Conservation (phyloP, 2,797 vertebrate genomes). For the Enteromius thamalakanensis region DNA sequence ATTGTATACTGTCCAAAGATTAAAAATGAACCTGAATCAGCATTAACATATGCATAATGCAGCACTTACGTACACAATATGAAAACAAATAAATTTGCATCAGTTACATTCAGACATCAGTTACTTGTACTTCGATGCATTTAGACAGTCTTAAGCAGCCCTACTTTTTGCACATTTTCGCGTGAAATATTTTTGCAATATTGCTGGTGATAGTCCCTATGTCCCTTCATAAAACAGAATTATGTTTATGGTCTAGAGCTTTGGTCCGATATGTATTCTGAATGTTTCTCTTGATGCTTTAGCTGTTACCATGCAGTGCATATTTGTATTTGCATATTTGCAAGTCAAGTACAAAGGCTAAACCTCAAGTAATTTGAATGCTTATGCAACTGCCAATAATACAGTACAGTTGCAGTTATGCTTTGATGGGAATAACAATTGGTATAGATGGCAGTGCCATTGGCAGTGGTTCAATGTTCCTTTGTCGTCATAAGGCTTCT, state of each 20-base stretch:
- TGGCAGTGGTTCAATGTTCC: slow-evolving; percentile 12
- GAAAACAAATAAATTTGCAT: slow-evolving; percentile 5
- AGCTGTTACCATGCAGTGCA: slow-evolving; percentile 36
- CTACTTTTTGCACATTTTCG: background rate
- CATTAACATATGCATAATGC: background rate
- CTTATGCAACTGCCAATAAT: slow-evolving; percentile 12
- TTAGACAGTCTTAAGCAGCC: slow-evolving; percentile 25
- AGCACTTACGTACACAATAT: slow-evolving; percentile 22
- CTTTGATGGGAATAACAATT: slow-evolving; percentile 1
- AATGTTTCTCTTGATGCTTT: slow-evolving; percentile 23
- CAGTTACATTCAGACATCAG: background rate
- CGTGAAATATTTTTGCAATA: background rate
- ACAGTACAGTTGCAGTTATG: background rate
- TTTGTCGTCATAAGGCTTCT: slow-evolving; percentile 4
- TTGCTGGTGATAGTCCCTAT: slow-evolving; percentile 22
- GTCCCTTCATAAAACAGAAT: slow-evolving; percentile 1
- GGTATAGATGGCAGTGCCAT: slow-evolving; percentile 11
- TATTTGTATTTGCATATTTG: slow-evolving; percentile 39
- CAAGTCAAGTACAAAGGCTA: slow-evolving; percentile 34
- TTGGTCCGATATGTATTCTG: slow-evolving; percentile 23
- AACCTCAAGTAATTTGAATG: slow-evolving; percentile 31
- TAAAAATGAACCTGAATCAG: slow-evolving; percentile 27
- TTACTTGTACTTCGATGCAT: background rate
- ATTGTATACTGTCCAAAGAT: slow-evolving; percentile 1
- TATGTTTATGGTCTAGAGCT: background rate